Evolutionary conservation across 2,888 invertebrate genomes (phyloP).

Genomic region (Archips xylosteana): DNA sequence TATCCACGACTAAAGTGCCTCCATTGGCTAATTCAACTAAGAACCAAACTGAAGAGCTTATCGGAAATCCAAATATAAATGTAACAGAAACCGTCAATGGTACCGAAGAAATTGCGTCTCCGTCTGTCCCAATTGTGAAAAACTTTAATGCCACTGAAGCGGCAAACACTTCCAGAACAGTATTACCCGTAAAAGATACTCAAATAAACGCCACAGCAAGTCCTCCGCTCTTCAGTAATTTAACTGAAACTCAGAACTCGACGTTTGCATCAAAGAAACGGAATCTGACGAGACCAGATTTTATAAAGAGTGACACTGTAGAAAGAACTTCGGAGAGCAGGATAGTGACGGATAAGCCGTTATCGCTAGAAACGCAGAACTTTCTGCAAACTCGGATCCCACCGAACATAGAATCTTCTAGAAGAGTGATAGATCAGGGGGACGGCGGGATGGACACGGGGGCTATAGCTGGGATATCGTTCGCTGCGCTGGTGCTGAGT

Average conservation of each 20-base stretch:
- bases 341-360: conserved; percentile 77
- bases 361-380: conserved; percentile 74
- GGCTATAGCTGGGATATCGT: conserved; percentile 89
- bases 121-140: conserved; percentile 57
- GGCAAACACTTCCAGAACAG: conserved; percentile 49
- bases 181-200: conserved; percentile 48
- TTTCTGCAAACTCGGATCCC: conserved; percentile 75
- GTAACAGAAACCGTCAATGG: conserved; percentile 34
- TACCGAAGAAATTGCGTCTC: conserved; percentile 51
- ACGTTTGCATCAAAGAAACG: conserved; percentile 65
- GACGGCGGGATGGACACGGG: conserved; percentile 83
- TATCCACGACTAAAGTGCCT: conserved; percentile 51
- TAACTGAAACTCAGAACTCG: conserved; percentile 66
- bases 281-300: conserved; percentile 71
- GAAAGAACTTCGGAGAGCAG: conserved; percentile 71
- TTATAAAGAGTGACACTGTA: conserved; percentile 67
- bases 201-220: conserved; percentile 54
- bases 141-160: conserved; percentile 54
- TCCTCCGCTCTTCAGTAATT: conserved; percentile 51
- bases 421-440: conserved; percentile 68
- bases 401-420: conserved; percentile 74
- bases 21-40: conserved; percentile 56
- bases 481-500: conserved; percentile 87
- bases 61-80: conserved; percentile 42
- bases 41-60: conserved; percentile 49